Evolutionary conservation across 2,797 vertebrate genomes (phyloP).

Genomic region (Eulemur albifrons): DNA sequence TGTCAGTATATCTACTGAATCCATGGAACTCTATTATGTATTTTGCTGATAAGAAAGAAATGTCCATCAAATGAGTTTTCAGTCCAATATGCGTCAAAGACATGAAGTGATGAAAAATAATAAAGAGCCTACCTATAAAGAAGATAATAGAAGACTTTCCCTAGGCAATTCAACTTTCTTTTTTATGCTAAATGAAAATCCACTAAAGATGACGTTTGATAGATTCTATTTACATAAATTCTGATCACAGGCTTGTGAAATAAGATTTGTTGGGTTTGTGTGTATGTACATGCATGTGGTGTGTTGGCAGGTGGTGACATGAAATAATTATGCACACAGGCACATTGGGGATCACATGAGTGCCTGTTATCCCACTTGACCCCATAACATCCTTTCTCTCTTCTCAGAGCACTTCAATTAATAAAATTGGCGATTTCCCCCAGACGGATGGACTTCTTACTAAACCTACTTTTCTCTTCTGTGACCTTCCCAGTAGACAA

Average conservation of each 20-base stretch:
- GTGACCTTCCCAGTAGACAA: not conserved
- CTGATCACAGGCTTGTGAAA: not conserved
- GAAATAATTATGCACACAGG: not conserved
- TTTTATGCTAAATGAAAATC: not conserved
- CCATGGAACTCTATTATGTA: not conserved
- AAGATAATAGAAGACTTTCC: not conserved
- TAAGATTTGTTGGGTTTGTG: not conserved
- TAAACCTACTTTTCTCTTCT: not conserved
- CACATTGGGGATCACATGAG: not conserved
- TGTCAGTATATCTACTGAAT: not conserved
- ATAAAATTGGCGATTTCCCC: not conserved
- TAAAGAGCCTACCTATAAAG: not conserved
- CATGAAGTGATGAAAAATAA: not conserved
- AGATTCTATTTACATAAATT: not conserved
- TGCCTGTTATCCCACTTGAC: not conserved
- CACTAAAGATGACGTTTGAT: not conserved
- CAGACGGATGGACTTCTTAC: not conserved
- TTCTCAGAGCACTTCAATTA: not conserved
- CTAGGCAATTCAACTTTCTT: not conserved
- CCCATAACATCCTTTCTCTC: rapidly evolving
- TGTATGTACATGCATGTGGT: no score
- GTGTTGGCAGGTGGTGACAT: not conserved
- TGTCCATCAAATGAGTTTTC: not conserved
- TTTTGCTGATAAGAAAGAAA: not conserved
- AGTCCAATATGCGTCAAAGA: not conserved